Conservation (phyloP, 2,888 invertebrate genomes). For the Dolomedes plantarius region DNA sequence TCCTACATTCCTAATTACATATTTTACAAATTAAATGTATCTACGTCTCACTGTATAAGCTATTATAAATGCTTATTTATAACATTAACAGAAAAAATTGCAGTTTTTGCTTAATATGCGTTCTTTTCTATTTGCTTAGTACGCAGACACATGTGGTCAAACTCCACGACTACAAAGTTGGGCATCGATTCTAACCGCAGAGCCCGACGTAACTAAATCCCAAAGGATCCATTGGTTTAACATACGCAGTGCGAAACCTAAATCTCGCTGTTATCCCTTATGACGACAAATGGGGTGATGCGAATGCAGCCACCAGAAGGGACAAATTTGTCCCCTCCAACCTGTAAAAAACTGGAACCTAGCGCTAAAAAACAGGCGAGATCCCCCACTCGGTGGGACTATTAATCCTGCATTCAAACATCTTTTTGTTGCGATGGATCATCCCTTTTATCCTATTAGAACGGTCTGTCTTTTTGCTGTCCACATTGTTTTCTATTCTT, state of each 20-base stretch:
- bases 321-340: conserved; percentile 55
- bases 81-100: too few species aligned
- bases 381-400: conserved; percentile 52
- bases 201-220: conserved; percentile 2
- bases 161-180: neutral
- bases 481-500: conserved; percentile 59
- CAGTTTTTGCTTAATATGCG: too few species aligned
- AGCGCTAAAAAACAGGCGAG: conserved; percentile 1
- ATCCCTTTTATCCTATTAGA: conserved; percentile 59
- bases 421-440: conserved; percentile 48
- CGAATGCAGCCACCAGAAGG: conserved; percentile 55
- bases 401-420: conserved; percentile 69
- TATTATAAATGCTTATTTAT: too few species aligned
- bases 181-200: neutral
- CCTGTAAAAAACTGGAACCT: neutral
- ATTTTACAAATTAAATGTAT: too few species aligned
- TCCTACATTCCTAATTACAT: too few species aligned
- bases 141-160: neutral
- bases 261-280: conserved; percentile 51
- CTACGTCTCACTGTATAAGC: too few species aligned
- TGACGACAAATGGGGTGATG: conserved; percentile 36
- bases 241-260: neutral
- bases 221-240: conserved; percentile 26
- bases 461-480: conserved; percentile 40
- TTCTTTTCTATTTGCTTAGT: too few species aligned